Conservation (phyloP, 2,113 vertebrate species). For the Scalopus aquaticus region DNA sequence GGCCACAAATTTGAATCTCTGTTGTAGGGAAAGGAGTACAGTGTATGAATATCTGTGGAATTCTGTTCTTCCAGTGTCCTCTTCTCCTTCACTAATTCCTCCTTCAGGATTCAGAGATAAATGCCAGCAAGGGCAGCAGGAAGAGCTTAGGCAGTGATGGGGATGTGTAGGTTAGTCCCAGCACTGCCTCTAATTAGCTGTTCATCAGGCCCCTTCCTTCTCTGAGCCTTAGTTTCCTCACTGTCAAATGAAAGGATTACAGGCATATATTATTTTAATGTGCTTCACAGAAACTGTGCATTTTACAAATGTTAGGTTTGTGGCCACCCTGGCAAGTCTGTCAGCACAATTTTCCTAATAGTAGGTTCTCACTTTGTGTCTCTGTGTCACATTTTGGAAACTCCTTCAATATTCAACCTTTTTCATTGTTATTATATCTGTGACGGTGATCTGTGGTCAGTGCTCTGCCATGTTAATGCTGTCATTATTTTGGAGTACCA, state of each 20-base stretch:
- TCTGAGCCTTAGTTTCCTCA: not conserved
- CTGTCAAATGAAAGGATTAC: not conserved
- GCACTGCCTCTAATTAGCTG: not conserved
- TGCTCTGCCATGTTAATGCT: not conserved
- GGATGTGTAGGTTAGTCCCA: accelerated
- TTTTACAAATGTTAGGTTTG: not conserved
- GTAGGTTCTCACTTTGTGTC: not conserved
- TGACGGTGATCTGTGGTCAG: not conserved
- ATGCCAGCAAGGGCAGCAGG: not conserved
- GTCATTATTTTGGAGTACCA: not conserved
- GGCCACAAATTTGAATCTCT: not conserved
- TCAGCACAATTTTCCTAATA: not conserved
- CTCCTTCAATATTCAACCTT: not conserved
- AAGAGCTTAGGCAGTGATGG: not conserved
- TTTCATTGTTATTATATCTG: not conserved
- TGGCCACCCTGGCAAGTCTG: not conserved
- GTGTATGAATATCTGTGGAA: not conserved
- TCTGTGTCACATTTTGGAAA: not conserved
- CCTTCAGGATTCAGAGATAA: not conserved
- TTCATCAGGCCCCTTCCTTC: not conserved
- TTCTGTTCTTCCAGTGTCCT: not conserved
- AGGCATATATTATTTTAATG: not conserved
- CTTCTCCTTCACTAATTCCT: not conserved
- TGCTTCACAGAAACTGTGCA: not conserved
- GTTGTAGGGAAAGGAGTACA: not conserved